These are phyloP conservation scores for Amblyraja radiata DNA, from an alignment of 2,797 vertebrate genomes.

Conservation along the genomic window DNA sequence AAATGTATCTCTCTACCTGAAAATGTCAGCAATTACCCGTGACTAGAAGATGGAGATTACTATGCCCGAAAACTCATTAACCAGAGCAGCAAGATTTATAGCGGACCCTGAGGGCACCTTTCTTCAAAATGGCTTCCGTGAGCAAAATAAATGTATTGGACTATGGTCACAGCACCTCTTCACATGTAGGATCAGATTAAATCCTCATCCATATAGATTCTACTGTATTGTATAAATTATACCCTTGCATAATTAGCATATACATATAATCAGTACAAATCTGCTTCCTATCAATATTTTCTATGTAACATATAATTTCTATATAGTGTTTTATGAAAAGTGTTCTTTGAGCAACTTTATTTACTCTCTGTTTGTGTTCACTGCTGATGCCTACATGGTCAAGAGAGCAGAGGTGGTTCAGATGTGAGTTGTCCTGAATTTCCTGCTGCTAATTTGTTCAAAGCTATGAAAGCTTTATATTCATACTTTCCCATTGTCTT, in stretches of 20 bases:
- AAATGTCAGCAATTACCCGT: not conserved
- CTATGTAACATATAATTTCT: not conserved
- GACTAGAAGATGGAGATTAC: not conserved
- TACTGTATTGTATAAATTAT: not conserved
- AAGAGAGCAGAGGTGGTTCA: not conserved
- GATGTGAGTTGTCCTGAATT: not conserved
- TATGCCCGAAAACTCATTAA: conserved; percentile 2
- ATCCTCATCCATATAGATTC: not conserved
- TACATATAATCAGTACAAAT: not conserved
- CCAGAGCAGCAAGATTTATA: not conserved
- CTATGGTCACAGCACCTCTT: not conserved
- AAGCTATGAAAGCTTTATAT: not conserved
- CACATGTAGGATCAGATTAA: not conserved
- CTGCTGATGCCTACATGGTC: no score
- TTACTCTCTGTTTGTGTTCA: not conserved
- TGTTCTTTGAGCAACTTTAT: not conserved
- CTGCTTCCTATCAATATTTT: not conserved
- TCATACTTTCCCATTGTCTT: not conserved
- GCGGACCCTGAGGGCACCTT: not conserved
- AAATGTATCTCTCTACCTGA: conserved; percentile 3
- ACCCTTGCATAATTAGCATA: not conserved
- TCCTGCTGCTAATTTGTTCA: not conserved
- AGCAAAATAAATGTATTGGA: not conserved
- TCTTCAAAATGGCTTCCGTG: not conserved
- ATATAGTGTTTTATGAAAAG: not conserved